Percentiles rank a stretch among this genome's conserved stretches.
Conservation (phyloP, 2,113 vertebrate genomes). For the Oryzias curvinotus region DNA sequence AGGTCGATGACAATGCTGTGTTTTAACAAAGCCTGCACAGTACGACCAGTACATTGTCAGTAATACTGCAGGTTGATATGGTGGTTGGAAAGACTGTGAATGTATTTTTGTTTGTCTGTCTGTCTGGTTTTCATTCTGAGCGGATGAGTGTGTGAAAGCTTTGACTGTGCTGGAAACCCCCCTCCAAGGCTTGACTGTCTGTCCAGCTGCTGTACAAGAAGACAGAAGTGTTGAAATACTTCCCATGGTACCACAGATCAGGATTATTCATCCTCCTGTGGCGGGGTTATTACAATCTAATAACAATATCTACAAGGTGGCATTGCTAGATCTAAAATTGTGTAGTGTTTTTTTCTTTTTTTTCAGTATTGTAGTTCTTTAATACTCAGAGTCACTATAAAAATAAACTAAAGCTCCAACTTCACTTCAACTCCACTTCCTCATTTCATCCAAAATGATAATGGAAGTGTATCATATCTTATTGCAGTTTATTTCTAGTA, state of each 20-base stretch:
- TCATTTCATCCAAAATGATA: too few species aligned
- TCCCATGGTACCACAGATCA: constrained; percentile 40
- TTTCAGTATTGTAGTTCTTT: too few species aligned
- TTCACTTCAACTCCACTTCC: too few species aligned
- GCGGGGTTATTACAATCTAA: too few species aligned
- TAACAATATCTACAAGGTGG: too few species aligned
- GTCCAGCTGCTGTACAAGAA: constrained; percentile 52
- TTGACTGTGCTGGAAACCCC: constrained; percentile 50
- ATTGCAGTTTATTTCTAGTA: background rate
- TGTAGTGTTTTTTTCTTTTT: too few species aligned
- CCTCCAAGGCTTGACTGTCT: constrained; percentile 35
- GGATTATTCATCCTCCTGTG: background rate
- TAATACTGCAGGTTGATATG: constrained; percentile 21
- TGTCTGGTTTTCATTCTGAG: constrained; percentile 49
- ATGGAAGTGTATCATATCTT: background rate
- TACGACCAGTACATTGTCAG: constrained; percentile 39
- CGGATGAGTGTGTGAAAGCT: constrained; percentile 23
- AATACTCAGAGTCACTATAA: too few species aligned
- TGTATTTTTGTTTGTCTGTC: constrained; percentile 47
- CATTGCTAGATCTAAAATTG: too few species aligned
- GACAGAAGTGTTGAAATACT: constrained; percentile 60
- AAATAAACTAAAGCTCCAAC: too few species aligned
- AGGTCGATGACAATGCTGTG: constrained; percentile 8
- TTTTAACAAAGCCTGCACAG: constrained; percentile 17
- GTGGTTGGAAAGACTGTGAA: constrained; percentile 7